phyloP scores from a whole-genome alignment of 2,888 invertebrate species.

The Cantharis nigra region DNA sequence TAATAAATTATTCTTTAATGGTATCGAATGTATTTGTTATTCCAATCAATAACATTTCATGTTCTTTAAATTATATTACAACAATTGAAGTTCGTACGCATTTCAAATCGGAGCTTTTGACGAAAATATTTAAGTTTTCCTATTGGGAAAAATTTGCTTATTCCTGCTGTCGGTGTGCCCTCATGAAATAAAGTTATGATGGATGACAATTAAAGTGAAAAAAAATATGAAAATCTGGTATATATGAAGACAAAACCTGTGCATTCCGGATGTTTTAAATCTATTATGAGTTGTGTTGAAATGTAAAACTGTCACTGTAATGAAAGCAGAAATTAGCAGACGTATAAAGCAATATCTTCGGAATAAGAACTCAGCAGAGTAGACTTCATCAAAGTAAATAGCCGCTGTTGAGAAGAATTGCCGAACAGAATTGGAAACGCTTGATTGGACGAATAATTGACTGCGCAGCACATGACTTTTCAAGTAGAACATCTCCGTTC shows the following conservation, averaged over 20 bases:
- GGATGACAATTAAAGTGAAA: background rate
- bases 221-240: background rate
- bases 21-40: background rate
- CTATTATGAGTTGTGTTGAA: background rate
- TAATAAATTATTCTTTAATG: background rate
- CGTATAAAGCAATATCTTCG: slow-evolving; percentile 29
- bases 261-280: background rate
- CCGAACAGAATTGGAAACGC: slow-evolving; percentile 45
- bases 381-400: slow-evolving; percentile 32
- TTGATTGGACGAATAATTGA: slow-evolving; percentile 49
- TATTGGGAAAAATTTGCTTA: background rate
- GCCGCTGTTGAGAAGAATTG: slow-evolving; percentile 32
- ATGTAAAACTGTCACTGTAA: slow-evolving; percentile 2
- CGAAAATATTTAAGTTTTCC: background rate
- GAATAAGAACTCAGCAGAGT: slow-evolving; percentile 30
- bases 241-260: background rate
- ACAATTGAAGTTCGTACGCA: background rate
- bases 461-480: slow-evolving; percentile 44
- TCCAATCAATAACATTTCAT: background rate
- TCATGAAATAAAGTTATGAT: background rate
- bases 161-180: background rate
- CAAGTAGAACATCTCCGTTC: slow-evolving; percentile 35
- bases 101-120: background rate
- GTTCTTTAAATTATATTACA: background rate
- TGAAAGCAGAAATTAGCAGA: slow-evolving; percentile 13